phyloP scores from a whole-genome alignment of 2,888 invertebrate species.

The Crematogaster levior region DNA sequence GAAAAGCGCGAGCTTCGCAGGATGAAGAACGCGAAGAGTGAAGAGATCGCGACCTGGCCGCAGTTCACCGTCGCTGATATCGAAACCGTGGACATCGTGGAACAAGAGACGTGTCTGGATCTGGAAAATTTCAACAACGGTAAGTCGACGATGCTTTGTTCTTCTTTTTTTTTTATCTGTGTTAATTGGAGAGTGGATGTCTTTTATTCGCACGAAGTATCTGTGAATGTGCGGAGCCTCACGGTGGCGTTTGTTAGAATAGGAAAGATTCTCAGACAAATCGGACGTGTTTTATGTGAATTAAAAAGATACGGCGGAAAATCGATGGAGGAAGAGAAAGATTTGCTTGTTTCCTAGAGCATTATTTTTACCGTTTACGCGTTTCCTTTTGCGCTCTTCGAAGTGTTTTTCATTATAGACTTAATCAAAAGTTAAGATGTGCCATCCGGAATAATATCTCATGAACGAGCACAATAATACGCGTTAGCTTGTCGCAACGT shows the following conservation, averaged over 20 bases:
- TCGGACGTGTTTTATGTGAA: no score
- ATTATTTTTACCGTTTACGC: no score
- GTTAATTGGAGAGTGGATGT: background rate
- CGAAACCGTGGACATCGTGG: background rate
- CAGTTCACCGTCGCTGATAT: background rate
- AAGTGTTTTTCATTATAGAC: background rate
- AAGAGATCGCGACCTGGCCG: background rate
- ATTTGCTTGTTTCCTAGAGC: no score
- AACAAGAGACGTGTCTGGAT: background rate
- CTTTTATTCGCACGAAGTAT: background rate
- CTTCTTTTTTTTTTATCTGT: background rate
- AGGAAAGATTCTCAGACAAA: background rate
- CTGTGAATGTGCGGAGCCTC: no score
- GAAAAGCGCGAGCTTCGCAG: conserved; percentile 4
- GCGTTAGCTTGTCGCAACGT: background rate
- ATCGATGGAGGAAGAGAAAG: no score
- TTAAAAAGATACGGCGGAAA: no score
- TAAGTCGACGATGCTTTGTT: background rate
- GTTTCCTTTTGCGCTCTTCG: no score
- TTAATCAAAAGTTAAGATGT: background rate
- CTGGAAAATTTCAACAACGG: conserved; percentile 22
- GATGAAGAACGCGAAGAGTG: background rate
- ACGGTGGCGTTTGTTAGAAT: background rate
- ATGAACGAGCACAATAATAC: background rate
- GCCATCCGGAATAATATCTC: background rate